Conservation (phyloP, 2,797 vertebrate species). For the Lepus oiostolus region DNA sequence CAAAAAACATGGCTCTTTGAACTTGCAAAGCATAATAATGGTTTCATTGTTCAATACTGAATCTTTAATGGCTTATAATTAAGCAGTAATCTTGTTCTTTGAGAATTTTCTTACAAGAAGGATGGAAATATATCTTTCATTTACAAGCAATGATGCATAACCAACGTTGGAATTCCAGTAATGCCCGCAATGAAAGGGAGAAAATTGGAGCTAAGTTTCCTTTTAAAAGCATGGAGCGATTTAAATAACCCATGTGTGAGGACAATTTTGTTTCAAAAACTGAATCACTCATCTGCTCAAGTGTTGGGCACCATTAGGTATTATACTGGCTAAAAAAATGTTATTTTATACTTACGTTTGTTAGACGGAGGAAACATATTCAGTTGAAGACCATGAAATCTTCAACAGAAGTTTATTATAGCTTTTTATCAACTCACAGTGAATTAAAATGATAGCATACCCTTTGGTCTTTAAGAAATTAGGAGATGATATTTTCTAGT, state of each 20-base stretch:
- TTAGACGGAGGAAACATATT: not conserved
- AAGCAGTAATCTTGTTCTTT: constrained; percentile 57
- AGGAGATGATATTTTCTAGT: not conserved
- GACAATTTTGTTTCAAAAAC: not conserved
- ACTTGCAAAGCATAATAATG: constrained; percentile 48
- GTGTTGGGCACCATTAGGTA: not conserved
- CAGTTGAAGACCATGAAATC: constrained; percentile 15
- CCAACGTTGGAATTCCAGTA: constrained; percentile 28
- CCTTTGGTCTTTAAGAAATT: not conserved
- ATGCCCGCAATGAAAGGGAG: constrained; percentile 25
- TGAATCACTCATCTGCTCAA: constrained; percentile 1
- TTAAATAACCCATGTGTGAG: constrained; percentile 5
- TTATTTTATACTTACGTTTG: not conserved
- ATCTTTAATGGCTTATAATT: constrained; percentile 62
- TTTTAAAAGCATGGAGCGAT: not conserved
- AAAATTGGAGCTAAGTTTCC: not conserved
- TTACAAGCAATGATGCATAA: constrained; percentile 42
- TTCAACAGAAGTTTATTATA: not conserved
- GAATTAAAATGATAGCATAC: not conserved
- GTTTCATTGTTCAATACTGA: constrained; percentile 57
- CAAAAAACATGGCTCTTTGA: constrained; percentile 71
- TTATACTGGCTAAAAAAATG: not conserved
- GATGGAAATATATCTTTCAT: constrained; percentile 27
- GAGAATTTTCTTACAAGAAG: constrained; percentile 57
- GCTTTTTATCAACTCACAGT: not conserved